phyloP scores from a whole-genome alignment of 2,113 vertebrate species.

The Dicerorhinus sumatrensis region DNA sequence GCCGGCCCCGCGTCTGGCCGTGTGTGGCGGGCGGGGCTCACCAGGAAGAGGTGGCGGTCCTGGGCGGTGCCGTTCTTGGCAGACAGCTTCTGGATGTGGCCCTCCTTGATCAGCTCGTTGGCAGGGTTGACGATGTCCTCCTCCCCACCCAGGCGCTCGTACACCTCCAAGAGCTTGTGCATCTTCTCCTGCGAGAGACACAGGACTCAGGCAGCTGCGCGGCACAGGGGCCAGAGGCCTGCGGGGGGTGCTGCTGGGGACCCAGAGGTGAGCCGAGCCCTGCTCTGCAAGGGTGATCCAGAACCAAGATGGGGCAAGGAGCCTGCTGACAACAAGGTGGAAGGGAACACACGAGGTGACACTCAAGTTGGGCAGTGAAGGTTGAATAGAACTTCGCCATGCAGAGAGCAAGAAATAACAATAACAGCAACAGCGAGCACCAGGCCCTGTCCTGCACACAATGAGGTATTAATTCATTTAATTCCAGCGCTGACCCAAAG shows the following conservation, averaged over 20 bases:
- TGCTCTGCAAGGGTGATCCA: not conserved
- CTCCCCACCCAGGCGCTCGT: constrained; percentile 96
- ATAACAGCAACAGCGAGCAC: not conserved
- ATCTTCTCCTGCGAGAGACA: constrained; percentile 94
- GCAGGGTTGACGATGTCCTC: constrained; percentile 98
- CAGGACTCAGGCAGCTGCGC: not conserved
- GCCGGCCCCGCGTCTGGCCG: constrained; percentile 80
- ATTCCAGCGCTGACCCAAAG: not conserved
- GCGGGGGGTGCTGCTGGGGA: not conserved
- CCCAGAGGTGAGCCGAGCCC: not conserved
- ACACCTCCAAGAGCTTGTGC: constrained; percentile 97
- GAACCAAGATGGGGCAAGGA: not conserved
- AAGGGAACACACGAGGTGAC: not conserved
- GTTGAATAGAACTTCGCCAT: not conserved
- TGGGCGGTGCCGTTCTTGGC: constrained; percentile 97
- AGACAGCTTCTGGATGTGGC: constrained; percentile 97
- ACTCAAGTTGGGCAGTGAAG: not conserved
- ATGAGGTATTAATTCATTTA: not conserved
- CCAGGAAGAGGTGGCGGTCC: constrained; percentile 97
- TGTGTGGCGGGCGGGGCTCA: constrained; percentile 65
- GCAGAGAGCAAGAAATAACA: not conserved
- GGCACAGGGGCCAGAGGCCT: too few species aligned
- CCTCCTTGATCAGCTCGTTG: constrained; percentile 98
- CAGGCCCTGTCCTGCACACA: not conserved
- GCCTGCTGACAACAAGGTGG: not conserved